A percentile compares a stretch with the other conserved stretches of the same genome.
Conservation (phyloP, 2,888 invertebrate genomes). For the Caenorhabditis angaria region DNA sequence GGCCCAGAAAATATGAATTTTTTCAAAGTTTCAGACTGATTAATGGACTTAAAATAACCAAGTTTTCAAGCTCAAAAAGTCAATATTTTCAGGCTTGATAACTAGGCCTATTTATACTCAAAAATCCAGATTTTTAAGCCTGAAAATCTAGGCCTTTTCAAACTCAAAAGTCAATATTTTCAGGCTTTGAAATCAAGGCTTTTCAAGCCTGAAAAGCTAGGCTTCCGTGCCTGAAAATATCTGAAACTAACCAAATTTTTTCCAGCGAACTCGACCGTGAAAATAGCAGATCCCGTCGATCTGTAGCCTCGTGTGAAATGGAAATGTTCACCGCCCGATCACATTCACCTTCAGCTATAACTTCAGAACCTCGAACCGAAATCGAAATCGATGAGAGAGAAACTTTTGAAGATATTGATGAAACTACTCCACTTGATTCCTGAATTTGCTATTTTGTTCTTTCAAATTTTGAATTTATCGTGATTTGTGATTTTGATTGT, state of each 20-base stretch:
- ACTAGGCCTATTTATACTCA: too few species aligned
- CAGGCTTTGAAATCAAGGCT: too few species aligned
- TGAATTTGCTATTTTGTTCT: neutral
- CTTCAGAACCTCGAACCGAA: conserved; percentile 6
- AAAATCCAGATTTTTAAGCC: too few species aligned
- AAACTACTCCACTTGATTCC: conserved; percentile 16
- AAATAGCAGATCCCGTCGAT: conserved; percentile 18
- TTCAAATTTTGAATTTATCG: neutral
- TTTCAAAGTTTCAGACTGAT: too few species aligned
- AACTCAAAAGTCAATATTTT: too few species aligned
- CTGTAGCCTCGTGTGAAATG: conserved; percentile 44
- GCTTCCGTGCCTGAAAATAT: conserved; percentile 12
- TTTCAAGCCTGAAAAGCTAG: too few species aligned
- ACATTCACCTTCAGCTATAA: conserved; percentile 18
- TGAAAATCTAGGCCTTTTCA: too few species aligned
- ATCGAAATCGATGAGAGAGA: conserved; percentile 17
- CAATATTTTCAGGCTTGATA: too few species aligned
- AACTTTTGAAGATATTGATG: conserved; percentile 22
- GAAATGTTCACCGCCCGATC: conserved; percentile 55
- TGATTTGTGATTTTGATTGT: neutral
- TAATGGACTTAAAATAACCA: too few species aligned
- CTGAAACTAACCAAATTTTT: conserved; percentile 1
- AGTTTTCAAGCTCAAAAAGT: too few species aligned
- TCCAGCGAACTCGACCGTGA: neutral
- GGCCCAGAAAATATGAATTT: too few species aligned